Evolutionary conservation across 2,797 vertebrate species (phyloP), one percentile per base, ranked within the genome.

Genomic region (Falco peregrinus): DNA sequence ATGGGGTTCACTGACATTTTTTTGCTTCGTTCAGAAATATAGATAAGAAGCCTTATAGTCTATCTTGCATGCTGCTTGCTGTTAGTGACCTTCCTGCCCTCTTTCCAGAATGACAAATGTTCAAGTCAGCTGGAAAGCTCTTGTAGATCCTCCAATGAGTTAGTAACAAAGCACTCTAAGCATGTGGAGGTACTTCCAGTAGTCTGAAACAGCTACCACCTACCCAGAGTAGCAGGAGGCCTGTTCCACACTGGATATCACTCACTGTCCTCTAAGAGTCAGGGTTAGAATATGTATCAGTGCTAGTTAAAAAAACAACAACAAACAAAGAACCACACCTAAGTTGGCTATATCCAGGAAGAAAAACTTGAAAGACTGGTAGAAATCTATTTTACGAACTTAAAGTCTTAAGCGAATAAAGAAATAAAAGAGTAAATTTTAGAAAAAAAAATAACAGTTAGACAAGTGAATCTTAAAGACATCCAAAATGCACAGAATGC

Each of bases 141-240:
- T 74, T 63, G 26, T 9, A 79, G 51, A 24, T 48, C 41, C 47
- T 82, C 33, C 80, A 64, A 2, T 28, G 61, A 68, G 61, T 81
- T 59, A 53, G 33, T 35, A 85, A 78, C 57, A 95, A 93, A 95
- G 74, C 80, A 63, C 69, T 90, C 20, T 11, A 90, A 81, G 77
- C 59, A 81, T 35, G 41, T 56, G 39, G 41, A 94, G 74, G 61
- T n/a, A 90, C 77, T 95, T 97, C 91, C 90, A 88, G 83, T 22
- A 47, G n/a, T 63, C 85, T 65, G 76, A 90, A 95, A 87, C 47
- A 84, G 92, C 77, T 78, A 86, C 94, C 95, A 84, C 88, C 90
- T 59, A 94, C 83, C 45, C 76, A 54, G 13, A 0, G 0, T 28
- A 41, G 69, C 65, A 75, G 65, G 16, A 70, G n/a, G 37, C 33